Base-by-base conservation (phyloP, 1,140 invertebrate genomes). In the Megalopta genalis region DNA sequence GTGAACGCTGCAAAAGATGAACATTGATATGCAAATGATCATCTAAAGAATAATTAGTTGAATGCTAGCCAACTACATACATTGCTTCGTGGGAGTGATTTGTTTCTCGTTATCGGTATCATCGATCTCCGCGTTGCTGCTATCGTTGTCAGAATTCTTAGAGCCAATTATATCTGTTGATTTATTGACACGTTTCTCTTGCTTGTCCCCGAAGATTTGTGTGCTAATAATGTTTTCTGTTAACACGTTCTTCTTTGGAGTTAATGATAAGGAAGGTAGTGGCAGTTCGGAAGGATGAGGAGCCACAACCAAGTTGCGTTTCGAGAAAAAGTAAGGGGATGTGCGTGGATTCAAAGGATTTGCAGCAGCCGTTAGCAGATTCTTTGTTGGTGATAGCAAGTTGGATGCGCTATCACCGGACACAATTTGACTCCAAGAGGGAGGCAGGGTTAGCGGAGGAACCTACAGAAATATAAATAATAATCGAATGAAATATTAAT, bases 271-370 rank as follows among this genome's bases (percentile, higher is more conserved):
- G 0, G 91, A 92, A 25, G 93, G 92, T 39, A 93, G 81, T 8
- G 92, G 92, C 37, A 93, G 72, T 77, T 92, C 92, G 0, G 92
- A 93, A 9, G 92, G 92, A 87, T 93, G 92, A 7, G 92, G 92
- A 21, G 92, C 91, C 32, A 92, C 79, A 6, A 93, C 91, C 2
- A 88, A 37, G 65, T 89, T 90, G 18, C 82, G 70, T 23, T 90
- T 89, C 8, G 82, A 81, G 0, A 85, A 76, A 71, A 86, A 93
- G 42, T 88, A 93, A 5, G 92, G 92, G 21, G 92, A 92, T 14
- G 89, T 90, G 7, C 87, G 87, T n/a, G 90, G 89, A 78, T 92
- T 89, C 27, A 92, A 80, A 42, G 92, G 92, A 88, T 93, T 93
- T 8, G 90, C 91, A 46, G 88, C 85, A 2, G 92, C 92, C 9